Percentiles rank a stretch among this genome's conserved stretches.
phyloP scores from a whole-genome alignment of 2,113 vertebrate species.

The Chaetorhynchus papuensis region DNA sequence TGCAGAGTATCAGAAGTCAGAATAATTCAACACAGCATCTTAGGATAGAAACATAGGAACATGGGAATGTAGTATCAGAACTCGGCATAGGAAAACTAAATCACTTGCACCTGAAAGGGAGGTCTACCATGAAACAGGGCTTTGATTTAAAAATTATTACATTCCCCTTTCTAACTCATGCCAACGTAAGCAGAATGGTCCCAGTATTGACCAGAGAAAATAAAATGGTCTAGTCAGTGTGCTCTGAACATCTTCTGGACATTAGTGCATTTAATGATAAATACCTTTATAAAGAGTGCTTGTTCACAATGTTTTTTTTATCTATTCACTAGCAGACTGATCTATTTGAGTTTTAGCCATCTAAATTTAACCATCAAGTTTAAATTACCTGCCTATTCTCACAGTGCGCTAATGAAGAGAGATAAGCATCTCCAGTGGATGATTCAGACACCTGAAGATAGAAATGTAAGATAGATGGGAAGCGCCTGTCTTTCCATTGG shows the following conservation, averaged over 20 bases:
- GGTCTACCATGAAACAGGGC: neutral
- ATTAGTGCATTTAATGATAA: neutral
- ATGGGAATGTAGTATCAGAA: neutral
- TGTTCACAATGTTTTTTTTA: neutral
- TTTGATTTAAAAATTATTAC: neutral
- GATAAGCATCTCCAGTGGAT: neutral
- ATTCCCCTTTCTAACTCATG: neutral
- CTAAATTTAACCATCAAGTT: neutral
- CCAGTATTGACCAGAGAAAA: neutral
- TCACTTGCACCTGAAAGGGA: neutral
- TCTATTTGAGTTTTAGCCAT: conserved; percentile 14
- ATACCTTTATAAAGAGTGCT: neutral
- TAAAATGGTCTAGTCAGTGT: neutral
- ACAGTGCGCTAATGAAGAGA: neutral
- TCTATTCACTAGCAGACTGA: neutral
- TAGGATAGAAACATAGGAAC: neutral
- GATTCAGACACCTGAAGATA: neutral
- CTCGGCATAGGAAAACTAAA: neutral
- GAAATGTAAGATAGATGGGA: neutral
- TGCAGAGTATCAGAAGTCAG: neutral
- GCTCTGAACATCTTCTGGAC: neutral
- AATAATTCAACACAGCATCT: neutral
- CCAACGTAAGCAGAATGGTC: neutral
- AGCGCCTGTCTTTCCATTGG: neutral
- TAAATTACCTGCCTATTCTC: neutral